phyloP scores from a whole-genome alignment of 2,888 invertebrate species.

The Parascotia fuliginaria region DNA sequence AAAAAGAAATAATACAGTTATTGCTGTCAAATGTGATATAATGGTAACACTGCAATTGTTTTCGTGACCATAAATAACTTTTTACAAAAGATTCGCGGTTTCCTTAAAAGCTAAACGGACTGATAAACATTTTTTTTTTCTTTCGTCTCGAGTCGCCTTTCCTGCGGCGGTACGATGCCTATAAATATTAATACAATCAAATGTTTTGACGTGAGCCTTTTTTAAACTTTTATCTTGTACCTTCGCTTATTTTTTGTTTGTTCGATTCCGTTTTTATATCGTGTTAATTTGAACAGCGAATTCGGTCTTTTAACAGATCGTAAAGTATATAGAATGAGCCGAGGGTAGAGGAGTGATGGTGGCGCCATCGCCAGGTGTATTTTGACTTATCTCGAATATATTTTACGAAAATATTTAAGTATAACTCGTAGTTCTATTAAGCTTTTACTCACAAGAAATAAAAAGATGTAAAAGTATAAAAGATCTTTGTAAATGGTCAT shows the following conservation, averaged over 20 bases:
- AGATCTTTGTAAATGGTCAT: not conserved
- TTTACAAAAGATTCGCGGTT: slow-evolving; percentile 84
- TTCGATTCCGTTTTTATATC: slow-evolving; percentile 84
- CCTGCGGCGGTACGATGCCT: slow-evolving; percentile 80
- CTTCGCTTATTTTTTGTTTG: slow-evolving; percentile 81
- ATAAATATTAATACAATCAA: slow-evolving; percentile 87
- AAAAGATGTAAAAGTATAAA: not conserved
- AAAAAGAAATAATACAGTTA: slow-evolving; percentile 80
- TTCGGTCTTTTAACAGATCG: slow-evolving; percentile 86
- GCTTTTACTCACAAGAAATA: not conserved
- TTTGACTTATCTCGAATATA: slow-evolving; percentile 44
- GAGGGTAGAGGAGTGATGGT: slow-evolving; percentile 53
- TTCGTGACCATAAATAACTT: slow-evolving; percentile 82
- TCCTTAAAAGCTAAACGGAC: slow-evolving; percentile 85
- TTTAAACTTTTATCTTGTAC: slow-evolving; percentile 84
- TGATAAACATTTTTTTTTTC: slow-evolving; percentile 85
- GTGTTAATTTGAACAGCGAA: slow-evolving; percentile 86
- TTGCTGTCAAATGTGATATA: slow-evolving; percentile 83
- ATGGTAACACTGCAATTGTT: slow-evolving; percentile 85
- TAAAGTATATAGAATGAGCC: slow-evolving; percentile 74
- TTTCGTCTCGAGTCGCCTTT: slow-evolving; percentile 65
- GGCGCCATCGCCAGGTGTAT: slow-evolving; percentile 80
- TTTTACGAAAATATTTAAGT: slow-evolving; percentile 16
- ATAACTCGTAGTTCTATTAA: slow-evolving; percentile 1
- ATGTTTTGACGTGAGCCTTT: slow-evolving; percentile 85